Base-by-base conservation (phyloP, 2,888 invertebrate genomes). In the Sthenelais limicola region DNA sequence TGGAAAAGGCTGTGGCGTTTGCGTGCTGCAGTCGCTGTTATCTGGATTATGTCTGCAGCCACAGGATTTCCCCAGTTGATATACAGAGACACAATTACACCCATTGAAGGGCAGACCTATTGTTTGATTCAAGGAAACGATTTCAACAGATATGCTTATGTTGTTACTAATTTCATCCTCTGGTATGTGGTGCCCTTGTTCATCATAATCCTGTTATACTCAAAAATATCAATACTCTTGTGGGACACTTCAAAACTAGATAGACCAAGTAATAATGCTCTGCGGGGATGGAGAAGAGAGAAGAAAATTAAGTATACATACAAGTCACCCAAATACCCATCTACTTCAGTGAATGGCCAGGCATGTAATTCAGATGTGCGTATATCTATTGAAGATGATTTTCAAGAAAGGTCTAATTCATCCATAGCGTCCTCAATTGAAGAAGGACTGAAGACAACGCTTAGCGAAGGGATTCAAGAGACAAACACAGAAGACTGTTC, bases 191-290 rank as follows among this genome's bases (percentile, higher is more conserved):
- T 67, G 1, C 67, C 67, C 1, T 26, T 67, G 28, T 47, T 35
- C 9, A 28, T 67, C 15, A 67, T 67, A 48, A 67, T 26, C 32
- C 28, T 67, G n/a, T 32, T 67, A 32, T 67, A 67, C 62, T 62
- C 24, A 43, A 62, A 38, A 43, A 62, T 62, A 35, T 62, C 62
- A 1, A 18, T 38, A 9, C 38, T 62, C 1, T 43, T 62, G 21
- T 62, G 62, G 62, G 26, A 62, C 24, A 62, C 62, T 4, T 62
- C 62, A 3, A 62, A 38, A 26, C 38, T 62, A 26, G 38, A 62
- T n/a, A 35, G 38, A 1, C 21, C 43, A 12, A 62, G 38, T 24
- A 38, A 24, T 24, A 62, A 62, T 24, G 38, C n/a, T 1, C 35
- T 62, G 18, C n/a, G 24, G 18, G 21, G 43, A 18, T 62, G 62